These are phyloP conservation scores for Tangara arthus DNA, from an alignment of 2,797 vertebrate genomes.

Conservation along the genomic window DNA sequence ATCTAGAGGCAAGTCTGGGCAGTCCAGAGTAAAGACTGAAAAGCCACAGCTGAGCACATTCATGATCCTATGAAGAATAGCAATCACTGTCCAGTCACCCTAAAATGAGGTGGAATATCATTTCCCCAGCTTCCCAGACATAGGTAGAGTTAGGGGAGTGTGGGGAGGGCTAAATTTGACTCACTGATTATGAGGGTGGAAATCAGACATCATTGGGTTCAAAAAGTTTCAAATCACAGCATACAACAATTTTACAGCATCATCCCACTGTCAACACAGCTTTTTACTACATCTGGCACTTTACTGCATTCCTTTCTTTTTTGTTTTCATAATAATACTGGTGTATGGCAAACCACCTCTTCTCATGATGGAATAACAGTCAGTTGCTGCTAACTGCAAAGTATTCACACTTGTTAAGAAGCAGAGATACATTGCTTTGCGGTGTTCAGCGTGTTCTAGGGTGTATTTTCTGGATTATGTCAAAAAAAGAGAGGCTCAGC, in stretches of 20 bases:
- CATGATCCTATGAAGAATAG: neutral
- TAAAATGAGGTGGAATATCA: neutral
- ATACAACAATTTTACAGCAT: neutral
- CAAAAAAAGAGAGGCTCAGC: neutral
- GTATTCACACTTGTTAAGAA: neutral
- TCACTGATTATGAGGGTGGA: neutral
- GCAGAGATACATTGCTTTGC: neutral
- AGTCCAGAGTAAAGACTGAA: neutral
- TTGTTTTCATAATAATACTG: neutral
- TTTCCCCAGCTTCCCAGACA: neutral
- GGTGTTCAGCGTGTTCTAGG: neutral
- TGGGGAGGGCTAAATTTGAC: neutral
- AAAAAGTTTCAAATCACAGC: neutral
- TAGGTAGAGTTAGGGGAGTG: neutral
- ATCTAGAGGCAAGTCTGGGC: neutral
- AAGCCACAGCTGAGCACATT: neutral
- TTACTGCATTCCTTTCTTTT: neutral
- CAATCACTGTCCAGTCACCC: neutral
- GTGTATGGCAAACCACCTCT: neutral
- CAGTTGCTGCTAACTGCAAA: neutral
- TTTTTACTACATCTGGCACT: neutral
- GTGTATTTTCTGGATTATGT: neutral
- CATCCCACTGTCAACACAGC: neutral
- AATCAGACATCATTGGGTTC: neutral
- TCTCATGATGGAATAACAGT: neutral